Evolutionary conservation across 1,140 invertebrate species (phyloP).

Genomic region (Zeugodacus cucurbitae): DNA sequence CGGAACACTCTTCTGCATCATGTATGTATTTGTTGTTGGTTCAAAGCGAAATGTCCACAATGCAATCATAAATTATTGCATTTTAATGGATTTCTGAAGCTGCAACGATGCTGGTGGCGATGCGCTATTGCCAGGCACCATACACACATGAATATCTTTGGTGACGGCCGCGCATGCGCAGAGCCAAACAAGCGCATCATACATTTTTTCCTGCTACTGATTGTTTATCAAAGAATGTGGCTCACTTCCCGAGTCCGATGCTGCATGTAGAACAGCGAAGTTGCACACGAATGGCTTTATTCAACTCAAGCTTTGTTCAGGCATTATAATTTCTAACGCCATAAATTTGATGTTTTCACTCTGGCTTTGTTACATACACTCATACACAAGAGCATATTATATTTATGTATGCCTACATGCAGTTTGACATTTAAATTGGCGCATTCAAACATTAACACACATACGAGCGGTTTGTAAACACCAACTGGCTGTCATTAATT

Average conservation of each 20-base stretch:
- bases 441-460: not conserved
- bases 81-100: constrained; percentile 7
- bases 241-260: not conserved
- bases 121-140: not conserved
- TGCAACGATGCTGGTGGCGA: not conserved
- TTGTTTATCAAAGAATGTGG: not conserved
- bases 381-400: too few species aligned
- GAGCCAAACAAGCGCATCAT: too few species aligned
- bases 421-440: constrained; percentile 26
- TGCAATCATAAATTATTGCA: constrained; percentile 2
- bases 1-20: not conserved
- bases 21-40: not conserved
- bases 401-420: not conserved
- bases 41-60: constrained; percentile 10
- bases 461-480: not conserved
- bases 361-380: not conserved
- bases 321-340: not conserved
- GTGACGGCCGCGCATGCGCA: not conserved
- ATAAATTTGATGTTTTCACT: constrained; percentile 31
- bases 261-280: not conserved
- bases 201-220: constrained; percentile 1
- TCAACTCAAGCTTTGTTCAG: not conserved
- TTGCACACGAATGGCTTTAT: not conserved
- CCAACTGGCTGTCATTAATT: not conserved
- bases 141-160: not conserved